Evolutionary conservation across 1,140 invertebrate species (phyloP).

Genomic region (Procambarus virginalis): DNA sequence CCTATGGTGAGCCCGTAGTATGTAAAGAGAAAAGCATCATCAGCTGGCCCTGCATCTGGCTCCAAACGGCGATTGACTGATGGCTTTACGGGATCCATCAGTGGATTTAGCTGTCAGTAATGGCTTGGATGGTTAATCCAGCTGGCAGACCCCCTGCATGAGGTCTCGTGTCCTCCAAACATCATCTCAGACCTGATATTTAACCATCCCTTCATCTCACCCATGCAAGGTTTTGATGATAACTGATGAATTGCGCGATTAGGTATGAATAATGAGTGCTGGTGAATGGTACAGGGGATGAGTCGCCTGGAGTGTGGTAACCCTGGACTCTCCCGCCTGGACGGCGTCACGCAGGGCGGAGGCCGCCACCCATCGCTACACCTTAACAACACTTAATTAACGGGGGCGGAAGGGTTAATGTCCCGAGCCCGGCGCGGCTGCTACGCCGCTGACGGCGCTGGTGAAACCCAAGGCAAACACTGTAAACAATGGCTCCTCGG

Average conservation of each 20-base stretch:
- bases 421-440: constrained; percentile 43
- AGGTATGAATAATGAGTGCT: too few relatives aligned
- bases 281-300: not conserved
- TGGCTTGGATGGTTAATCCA: not conserved
- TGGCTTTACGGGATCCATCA: not conserved
- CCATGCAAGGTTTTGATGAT: too few relatives aligned
- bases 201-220: too few relatives aligned
- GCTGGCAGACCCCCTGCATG: too few relatives aligned
- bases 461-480: constrained; percentile 37
- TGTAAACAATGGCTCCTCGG: constrained; percentile 50
- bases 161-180: too few relatives aligned
- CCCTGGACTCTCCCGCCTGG: constrained; percentile 46
- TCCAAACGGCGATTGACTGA: not conserved
- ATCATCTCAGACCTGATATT: too few relatives aligned
- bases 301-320: constrained; percentile 31
- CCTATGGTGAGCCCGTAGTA: too few relatives aligned
- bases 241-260: too few relatives aligned
- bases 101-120: not conserved
- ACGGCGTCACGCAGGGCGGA: constrained; percentile 49
- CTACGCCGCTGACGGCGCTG: constrained; percentile 19
- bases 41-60: not conserved
- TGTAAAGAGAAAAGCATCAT: too few relatives aligned
- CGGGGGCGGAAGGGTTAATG: constrained; percentile 50
- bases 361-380: constrained; percentile 16
- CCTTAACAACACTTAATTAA: constrained; percentile 53